Conservation (phyloP, 1,140 invertebrate genomes). For the Pseudoatta argentina region DNA sequence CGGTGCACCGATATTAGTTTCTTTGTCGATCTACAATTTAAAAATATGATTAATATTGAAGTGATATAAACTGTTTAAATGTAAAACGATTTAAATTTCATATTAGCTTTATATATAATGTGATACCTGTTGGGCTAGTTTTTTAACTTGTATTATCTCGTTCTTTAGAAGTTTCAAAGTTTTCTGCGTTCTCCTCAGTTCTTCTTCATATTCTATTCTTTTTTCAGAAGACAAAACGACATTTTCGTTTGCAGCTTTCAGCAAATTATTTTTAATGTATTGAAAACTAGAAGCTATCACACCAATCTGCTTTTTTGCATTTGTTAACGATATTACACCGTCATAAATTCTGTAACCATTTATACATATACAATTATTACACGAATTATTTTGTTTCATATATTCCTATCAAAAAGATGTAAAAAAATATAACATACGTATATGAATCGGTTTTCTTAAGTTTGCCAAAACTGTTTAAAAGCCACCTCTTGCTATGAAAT, state of each 20-base stretch:
- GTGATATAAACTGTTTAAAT: constrained; percentile 5
- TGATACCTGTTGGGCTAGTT: constrained; percentile 75
- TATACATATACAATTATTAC: neutral
- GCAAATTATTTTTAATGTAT: constrained; percentile 76
- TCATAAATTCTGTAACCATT: constrained; percentile 77
- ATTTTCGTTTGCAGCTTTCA: constrained; percentile 59
- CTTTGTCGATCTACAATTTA: constrained; percentile 73
- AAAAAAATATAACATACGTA: constrained; percentile 65
- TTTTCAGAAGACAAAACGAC: constrained; percentile 58
- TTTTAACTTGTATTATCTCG: constrained; percentile 73
- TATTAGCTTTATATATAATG: constrained; percentile 21
- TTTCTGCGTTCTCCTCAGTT: constrained; percentile 72
- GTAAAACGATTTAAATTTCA: constrained; percentile 12
- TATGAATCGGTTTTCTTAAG: constrained; percentile 67
- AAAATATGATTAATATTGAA: constrained; percentile 38
- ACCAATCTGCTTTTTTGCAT: constrained; percentile 75
- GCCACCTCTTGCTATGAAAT: constrained; percentile 87
- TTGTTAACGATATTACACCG: constrained; percentile 75
- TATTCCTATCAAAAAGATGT: constrained; percentile 10
- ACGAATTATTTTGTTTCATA: neutral
- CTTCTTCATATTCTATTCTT: constrained; percentile 69
- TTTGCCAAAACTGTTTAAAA: constrained; percentile 76
- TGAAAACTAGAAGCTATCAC: constrained; percentile 81
- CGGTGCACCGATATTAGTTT: constrained; percentile 74
- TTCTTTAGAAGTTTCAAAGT: constrained; percentile 73